These are phyloP conservation scores for Perodicticus potto DNA, from an alignment of 2,797 vertebrate genomes.

Conservation along the genomic window DNA sequence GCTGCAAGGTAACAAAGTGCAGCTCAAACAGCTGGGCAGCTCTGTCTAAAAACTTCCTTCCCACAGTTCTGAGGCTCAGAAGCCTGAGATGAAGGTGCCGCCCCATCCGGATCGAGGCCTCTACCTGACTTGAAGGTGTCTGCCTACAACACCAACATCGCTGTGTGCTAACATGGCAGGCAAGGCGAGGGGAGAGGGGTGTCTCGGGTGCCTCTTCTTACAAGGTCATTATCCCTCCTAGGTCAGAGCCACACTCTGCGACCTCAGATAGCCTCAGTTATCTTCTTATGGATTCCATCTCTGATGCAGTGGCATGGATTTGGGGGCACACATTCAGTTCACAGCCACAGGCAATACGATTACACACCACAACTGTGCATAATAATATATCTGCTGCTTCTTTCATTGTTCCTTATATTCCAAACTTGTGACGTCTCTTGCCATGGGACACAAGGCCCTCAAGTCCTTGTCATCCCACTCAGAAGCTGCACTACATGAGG, in stretches of 20 bases:
- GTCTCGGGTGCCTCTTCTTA: neutral
- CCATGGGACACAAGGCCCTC: neutral
- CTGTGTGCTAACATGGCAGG: rapidly evolving
- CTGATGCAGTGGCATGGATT: neutral
- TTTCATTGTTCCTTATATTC: neutral
- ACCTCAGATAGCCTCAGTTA: neutral
- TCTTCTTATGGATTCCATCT: neutral
- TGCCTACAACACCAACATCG: neutral
- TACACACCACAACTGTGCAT: rapidly evolving
- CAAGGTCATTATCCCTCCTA: neutral
- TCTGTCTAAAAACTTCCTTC: neutral
- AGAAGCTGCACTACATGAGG: neutral
- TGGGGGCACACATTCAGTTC: rapidly evolving
- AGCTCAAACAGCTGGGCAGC: too few relatives aligned
- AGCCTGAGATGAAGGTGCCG: rapidly evolving
- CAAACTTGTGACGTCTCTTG: neutral
- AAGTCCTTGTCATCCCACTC: neutral
- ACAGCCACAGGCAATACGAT: too few relatives aligned
- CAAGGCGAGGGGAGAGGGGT: rapidly evolving
- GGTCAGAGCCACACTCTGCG: neutral
- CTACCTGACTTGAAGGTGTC: neutral
- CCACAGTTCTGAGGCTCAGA: neutral
- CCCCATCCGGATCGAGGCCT: rapidly evolving
- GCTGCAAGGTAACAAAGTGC: rapidly evolving
- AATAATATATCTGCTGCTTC: too few relatives aligned